A percentile compares a stretch with the other conserved stretches of the same genome.
Conservation (phyloP, 2,888 invertebrate genomes). For the Bugula neritina region DNA sequence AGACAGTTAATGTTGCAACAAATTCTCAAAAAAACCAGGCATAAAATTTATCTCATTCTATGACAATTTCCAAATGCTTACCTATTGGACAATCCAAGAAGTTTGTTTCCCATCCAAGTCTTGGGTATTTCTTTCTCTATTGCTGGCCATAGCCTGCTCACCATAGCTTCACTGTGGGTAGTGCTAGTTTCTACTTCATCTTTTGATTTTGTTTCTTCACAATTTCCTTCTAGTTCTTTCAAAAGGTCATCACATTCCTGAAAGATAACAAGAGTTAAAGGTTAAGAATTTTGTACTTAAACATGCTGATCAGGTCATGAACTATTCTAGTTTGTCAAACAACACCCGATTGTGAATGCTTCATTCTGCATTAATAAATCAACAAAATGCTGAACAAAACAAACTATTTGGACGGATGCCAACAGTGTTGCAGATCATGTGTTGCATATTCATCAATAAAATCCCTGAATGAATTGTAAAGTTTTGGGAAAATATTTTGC, state of each 20-base stretch:
- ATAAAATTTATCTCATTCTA: too few relatives aligned
- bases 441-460: not conserved
- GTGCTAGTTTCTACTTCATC: not conserved
- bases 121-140: slow-evolving; percentile 18
- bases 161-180: slow-evolving; percentile 17
- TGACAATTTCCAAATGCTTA: not conserved
- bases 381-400: not conserved
- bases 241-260: slow-evolving; percentile 7
- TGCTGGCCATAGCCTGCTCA: slow-evolving; percentile 14
- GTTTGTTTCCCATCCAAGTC: slow-evolving; percentile 22
- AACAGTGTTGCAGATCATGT: not conserved
- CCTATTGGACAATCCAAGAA: slow-evolving; percentile 16
- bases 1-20: not conserved
- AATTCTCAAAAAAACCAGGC: not conserved
- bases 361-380: not conserved
- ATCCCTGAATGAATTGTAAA: not conserved
- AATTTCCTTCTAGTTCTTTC: slow-evolving; percentile 6
- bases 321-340: not conserved
- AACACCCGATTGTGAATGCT: not conserved
- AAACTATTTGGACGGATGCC: slow-evolving; percentile 11
- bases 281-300: not conserved
- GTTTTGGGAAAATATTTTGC: not conserved
- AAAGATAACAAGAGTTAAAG: not conserved
- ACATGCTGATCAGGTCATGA: not conserved
- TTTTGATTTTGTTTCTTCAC: not conserved